Base-by-base conservation (phyloP, 2,797 vertebrate species). In the Schizopygopsis pylzovi region DNA sequence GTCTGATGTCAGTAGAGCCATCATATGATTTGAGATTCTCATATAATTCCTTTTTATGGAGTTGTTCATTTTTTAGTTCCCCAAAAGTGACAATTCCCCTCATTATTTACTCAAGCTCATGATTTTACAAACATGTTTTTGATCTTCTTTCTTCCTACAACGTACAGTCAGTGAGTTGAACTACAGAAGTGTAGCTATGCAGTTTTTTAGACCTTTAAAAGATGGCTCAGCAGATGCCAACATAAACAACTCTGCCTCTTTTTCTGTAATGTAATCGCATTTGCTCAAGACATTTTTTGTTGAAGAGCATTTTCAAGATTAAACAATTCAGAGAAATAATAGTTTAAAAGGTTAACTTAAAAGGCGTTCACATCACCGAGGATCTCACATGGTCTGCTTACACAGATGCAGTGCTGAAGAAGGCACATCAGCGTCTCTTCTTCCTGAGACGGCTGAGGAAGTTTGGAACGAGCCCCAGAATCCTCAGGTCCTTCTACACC, bases 181-280 rank as follows among this genome's bases (percentile, higher is more conserved):
- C 25, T 75, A 1, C 2, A 33, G 33, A 33, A 33, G 33, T 33
- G 33, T 33, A 33, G 33, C 33, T 33, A 33, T 33, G 3, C 33
- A 33, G 33, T 33, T 33, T 3, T 54, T 39, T n/a, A 37, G 18
- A 75, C 33, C 8, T 25, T 75, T 41, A 43, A 76, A 49, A 25
- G 61, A 67, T 33, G 73, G 59, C 41, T 11, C 4, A n/a, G 8
- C 12, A 41, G 47, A 25, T 43, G 39, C 52, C 25, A 83, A 75
- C 41, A 13, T 67, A 39, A 49, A 52, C 49, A 43, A 9, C 49
- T 39, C 45, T 10, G 70, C 18, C 70, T 33, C 20, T 77, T 67
- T 49, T 25, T 52, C 43, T 77, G 82, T 78, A 28, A 77, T 77
- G n/a, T 25, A 39, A 75, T 75, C 20, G 33, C 47, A 37, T 73